Conservation (phyloP, 2,888 invertebrate species). For the Agrochola circellaris region DNA sequence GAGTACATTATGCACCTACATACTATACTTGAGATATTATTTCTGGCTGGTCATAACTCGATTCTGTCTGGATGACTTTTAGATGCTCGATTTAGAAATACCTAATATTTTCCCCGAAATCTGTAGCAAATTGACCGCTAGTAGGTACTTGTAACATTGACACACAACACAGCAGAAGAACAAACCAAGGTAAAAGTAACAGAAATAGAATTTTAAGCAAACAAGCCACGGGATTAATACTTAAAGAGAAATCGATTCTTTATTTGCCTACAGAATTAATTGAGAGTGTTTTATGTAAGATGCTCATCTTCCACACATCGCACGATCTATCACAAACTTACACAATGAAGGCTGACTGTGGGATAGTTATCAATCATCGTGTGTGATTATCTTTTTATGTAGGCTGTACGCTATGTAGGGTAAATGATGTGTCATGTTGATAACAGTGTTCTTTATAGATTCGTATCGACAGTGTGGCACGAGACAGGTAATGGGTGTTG, state of each 20-base stretch:
- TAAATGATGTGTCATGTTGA: conserved; percentile 43
- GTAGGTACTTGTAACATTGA: conserved; percentile 5
- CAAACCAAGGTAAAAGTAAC: conserved; percentile 29
- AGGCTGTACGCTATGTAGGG: conserved; percentile 37
- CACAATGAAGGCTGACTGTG: conserved; percentile 48
- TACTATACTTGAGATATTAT: no score
- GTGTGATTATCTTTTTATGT: conserved; percentile 52
- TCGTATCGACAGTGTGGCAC: conserved; percentile 24
- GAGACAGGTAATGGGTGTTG: conserved; percentile 23
- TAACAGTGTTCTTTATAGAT: conserved; percentile 38
- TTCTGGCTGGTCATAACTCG: no score
- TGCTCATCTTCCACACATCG: conserved; percentile 60
- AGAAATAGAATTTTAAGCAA: conserved; percentile 51
- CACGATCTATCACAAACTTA: conserved; percentile 63
- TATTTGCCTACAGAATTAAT: conserved; percentile 68
- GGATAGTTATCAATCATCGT: conserved; percentile 61
- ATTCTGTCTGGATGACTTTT: not conserved
- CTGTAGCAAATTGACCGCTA: not conserved
- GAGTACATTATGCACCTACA: no score
- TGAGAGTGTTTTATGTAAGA: conserved; percentile 64
- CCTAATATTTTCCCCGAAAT: not conserved
- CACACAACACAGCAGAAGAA: not conserved
- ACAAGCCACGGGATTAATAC: conserved; percentile 51
- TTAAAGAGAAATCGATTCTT: conserved; percentile 63
- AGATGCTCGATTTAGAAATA: not conserved